Conservation (phyloP, 2,113 vertebrate genomes). For the Ahaetulla prasina region DNA sequence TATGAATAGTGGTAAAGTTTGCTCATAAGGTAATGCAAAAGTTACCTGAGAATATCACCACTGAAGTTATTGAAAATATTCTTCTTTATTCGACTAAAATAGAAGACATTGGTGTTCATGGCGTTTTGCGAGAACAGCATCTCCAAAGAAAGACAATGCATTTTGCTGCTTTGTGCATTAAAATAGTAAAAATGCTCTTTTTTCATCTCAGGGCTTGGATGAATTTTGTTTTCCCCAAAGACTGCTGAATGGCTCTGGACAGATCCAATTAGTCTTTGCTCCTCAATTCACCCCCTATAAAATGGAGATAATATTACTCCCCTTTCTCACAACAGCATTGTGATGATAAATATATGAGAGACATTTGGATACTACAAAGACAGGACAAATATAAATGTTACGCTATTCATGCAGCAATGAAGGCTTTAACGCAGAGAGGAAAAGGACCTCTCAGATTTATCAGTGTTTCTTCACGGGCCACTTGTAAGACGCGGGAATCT, state of each 20-base stretch:
- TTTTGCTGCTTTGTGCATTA: neutral
- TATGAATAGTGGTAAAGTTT: neutral
- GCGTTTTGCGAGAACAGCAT: neutral
- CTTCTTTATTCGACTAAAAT: neutral
- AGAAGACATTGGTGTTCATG: neutral
- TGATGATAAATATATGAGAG: conserved; percentile 4
- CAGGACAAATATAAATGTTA: conserved; percentile 4
- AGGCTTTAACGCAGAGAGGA: neutral
- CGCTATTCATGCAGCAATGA: neutral
- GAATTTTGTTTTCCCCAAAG: conserved; percentile 8
- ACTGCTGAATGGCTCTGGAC: neutral
- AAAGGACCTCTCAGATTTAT: conserved; percentile 15
- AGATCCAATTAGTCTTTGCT: conserved; percentile 21
- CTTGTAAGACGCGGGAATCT: conserved; percentile 34
- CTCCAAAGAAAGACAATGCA: neutral
- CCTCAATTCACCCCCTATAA: conserved; percentile 23
- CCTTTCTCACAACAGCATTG: neutral
- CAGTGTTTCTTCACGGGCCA: conserved; percentile 11
- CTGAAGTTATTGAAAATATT: neutral
- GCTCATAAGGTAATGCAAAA: neutral
- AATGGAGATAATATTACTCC: conserved; percentile 21
- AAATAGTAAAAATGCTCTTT: neutral
- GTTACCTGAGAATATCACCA: neutral
- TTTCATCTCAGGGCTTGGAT: conserved; percentile 1
- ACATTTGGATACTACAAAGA: conserved; percentile 6